These are phyloP conservation scores for Motacilla tschutschensis DNA, from an alignment of 2,113 vertebrate genomes.

Conservation along the genomic window DNA sequence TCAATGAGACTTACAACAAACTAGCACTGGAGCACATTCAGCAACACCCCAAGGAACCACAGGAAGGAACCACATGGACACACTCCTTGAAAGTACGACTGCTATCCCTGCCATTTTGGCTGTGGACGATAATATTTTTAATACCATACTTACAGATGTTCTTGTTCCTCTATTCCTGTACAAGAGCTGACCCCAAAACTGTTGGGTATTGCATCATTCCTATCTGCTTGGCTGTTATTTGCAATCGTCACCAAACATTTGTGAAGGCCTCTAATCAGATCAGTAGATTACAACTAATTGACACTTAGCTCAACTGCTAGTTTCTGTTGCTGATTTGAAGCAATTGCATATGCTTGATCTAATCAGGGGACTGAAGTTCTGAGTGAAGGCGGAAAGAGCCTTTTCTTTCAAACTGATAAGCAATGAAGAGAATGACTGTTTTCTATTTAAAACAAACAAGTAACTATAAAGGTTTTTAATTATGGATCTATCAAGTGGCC, in stretches of 20 bases:
- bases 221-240: constrained; percentile 89
- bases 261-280: constrained; percentile 89
- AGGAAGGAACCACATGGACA: constrained; percentile 69
- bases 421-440: constrained; percentile 52
- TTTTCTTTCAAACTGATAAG: constrained; percentile 57
- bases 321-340: constrained; percentile 37
- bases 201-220: constrained; percentile 95
- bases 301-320: constrained; percentile 75
- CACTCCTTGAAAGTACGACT: constrained; percentile 80
- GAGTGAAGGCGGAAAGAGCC: constrained; percentile 56
- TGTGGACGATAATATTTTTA: constrained; percentile 89
- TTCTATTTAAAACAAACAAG: constrained; percentile 52
- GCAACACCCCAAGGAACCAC: constrained; percentile 72
- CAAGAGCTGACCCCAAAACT: constrained; percentile 89
- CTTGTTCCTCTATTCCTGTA: constrained; percentile 96
- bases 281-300: constrained; percentile 85
- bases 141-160: constrained; percentile 95
- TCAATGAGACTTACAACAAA: constrained; percentile 88
- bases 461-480: constrained; percentile 29
- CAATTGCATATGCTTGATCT: constrained; percentile 24
- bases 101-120: constrained; percentile 88
- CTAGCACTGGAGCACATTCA: constrained; percentile 87
- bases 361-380: constrained; percentile 60
- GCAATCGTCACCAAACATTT: constrained; percentile 87
- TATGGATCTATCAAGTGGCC: constrained; percentile 19